phyloP scores from a whole-genome alignment of 2,888 invertebrate species.

The Branchipolynoe longqiensis region DNA sequence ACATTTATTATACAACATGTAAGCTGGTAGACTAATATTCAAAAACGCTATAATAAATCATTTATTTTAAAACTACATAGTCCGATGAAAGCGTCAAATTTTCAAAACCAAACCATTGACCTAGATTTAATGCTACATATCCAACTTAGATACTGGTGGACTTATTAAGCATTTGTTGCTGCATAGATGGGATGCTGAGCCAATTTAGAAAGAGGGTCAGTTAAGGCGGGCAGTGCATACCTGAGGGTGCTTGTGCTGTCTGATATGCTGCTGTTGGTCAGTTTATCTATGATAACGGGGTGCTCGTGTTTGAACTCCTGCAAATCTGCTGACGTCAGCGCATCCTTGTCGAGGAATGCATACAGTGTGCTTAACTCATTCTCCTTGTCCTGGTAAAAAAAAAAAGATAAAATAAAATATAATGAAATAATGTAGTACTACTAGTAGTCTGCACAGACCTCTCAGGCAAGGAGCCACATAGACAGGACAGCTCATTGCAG shows the following conservation, averaged over 20 bases:
- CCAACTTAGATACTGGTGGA: not conserved
- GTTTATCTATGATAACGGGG: conserved; percentile 38
- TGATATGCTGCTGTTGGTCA: conserved; percentile 9
- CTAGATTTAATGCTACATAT: not conserved
- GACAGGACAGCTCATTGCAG: too few relatives aligned
- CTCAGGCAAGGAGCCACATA: too few relatives aligned
- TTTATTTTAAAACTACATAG: not conserved
- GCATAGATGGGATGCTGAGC: too few relatives aligned
- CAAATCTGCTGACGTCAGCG: conserved; percentile 18
- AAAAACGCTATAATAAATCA: too few relatives aligned
- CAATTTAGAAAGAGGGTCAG: too few relatives aligned
- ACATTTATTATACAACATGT: too few relatives aligned
- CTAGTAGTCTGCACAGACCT: too few relatives aligned
- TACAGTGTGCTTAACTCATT: conserved; percentile 57
- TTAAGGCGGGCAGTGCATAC: not conserved
- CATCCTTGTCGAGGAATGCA: conserved; percentile 16
- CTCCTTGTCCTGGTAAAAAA: conserved; percentile 64
- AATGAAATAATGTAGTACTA: not conserved
- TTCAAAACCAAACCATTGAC: not conserved
- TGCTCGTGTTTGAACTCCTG: conserved; percentile 13
- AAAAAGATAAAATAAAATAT: not conserved
- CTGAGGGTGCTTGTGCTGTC: conserved; percentile 48
- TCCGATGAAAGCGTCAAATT: not conserved
- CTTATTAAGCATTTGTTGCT: not conserved
- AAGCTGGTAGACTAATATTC: too few relatives aligned